Conservation (phyloP, 2,888 invertebrate genomes). For the Scaptomyza caliginosa region DNA sequence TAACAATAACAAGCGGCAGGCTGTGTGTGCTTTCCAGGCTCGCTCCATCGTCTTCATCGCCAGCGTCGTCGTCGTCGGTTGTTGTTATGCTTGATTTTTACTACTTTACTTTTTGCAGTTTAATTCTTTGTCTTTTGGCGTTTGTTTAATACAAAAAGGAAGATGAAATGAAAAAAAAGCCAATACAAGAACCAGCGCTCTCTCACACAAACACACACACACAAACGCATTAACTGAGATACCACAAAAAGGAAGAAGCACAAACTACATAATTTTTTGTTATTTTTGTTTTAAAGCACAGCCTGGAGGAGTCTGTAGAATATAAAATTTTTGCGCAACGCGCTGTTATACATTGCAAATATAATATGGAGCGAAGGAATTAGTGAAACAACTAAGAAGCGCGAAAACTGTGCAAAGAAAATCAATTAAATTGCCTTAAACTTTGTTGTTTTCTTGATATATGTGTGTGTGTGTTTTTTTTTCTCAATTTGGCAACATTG, state of each 20-base stretch:
- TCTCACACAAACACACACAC: constrained; percentile 16
- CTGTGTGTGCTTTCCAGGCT: constrained; percentile 51
- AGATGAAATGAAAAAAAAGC: constrained; percentile 39
- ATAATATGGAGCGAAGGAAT: constrained; percentile 4
- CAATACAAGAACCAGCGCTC: constrained; percentile 42
- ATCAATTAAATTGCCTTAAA: constrained; percentile 18
- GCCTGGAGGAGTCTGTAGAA: constrained; percentile 58
- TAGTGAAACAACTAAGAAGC: neutral
- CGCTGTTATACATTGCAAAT: constrained; percentile 43
- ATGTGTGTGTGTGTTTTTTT: neutral
- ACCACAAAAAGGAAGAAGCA: constrained; percentile 60
- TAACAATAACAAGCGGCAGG: constrained; percentile 42
- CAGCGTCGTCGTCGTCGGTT: constrained; percentile 27
- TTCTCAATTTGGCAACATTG: neutral
- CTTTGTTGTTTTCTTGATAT: neutral
- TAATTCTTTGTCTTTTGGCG: constrained; percentile 75
- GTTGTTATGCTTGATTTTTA: constrained; percentile 71
- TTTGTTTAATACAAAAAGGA: constrained; percentile 71
- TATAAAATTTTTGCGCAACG: constrained; percentile 60
- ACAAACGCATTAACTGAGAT: constrained; percentile 37
- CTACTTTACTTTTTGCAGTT: constrained; percentile 73
- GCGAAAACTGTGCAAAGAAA: constrained; percentile 1
- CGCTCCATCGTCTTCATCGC: constrained; percentile 28
- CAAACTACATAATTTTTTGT: constrained; percentile 49
- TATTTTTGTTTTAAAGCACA: constrained; percentile 32